phyloP scores from a whole-genome alignment of 2,888 invertebrate species.

The Cataglyphis albicans region DNA sequence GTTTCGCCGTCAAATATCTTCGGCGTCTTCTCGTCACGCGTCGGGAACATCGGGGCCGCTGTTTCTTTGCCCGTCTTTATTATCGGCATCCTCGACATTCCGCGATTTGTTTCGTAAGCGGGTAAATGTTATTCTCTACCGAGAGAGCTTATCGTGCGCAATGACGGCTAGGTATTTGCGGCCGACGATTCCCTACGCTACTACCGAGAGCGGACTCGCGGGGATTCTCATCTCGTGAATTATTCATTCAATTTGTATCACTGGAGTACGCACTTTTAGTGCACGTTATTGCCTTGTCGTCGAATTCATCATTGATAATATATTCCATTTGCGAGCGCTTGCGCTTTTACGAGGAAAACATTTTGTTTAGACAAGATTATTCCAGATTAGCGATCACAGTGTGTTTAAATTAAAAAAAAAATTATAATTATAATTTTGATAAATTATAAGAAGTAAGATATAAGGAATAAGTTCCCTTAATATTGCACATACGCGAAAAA shows the following conservation, averaged over 20 bases:
- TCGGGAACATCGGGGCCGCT: not conserved
- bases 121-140: conserved; percentile 58
- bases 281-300: conserved; percentile 9
- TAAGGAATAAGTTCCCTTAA: not conserved
- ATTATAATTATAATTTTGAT: not conserved
- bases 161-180: conserved; percentile 49
- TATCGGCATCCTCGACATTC: conserved; percentile 59
- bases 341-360: not conserved
- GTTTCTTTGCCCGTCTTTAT: conserved; percentile 51
- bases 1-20: conserved; percentile 31
- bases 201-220: not conserved
- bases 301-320: conserved; percentile 39
- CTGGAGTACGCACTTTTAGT: conserved; percentile 28
- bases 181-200: conserved; percentile 33
- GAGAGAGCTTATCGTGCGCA: conserved; percentile 52
- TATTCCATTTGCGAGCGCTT: conserved; percentile 2
- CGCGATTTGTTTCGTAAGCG: conserved; percentile 61
- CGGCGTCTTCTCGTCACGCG: conserved; percentile 31
- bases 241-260: conserved; percentile 54
- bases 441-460: not conserved
- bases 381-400: not conserved
- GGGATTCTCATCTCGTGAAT: conserved; percentile 32
- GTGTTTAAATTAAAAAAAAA: not conserved
- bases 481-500: not conserved
- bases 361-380: not conserved